Evolutionary conservation across 2,113 vertebrate genomes (phyloP), one percentile per base, ranked within the genome.

Genomic region (Coptodon rendalli): DNA sequence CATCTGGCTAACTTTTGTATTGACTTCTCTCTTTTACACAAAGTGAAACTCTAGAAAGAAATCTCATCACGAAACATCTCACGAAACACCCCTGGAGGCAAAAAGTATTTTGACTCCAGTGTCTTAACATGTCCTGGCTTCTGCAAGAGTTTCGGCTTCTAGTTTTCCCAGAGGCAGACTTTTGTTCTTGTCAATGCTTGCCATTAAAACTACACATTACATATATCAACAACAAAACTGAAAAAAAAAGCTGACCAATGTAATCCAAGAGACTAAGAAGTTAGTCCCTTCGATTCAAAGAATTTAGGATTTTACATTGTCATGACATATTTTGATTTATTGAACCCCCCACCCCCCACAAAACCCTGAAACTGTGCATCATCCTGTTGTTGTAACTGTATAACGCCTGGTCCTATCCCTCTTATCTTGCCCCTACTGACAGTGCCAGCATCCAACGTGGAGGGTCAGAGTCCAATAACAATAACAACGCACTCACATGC

Each of bases 381-480:
- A 2, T 22, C 59, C 14, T 53, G 5, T 59, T 36, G 38, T 80
- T 89, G 13, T 63, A 17, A 91, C 59, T 54, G 31, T 59, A 31
- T 48, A 40, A 53, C 7, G 45, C 43, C 71, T 27, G 68, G 36
- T 56, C 87, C 73, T 90, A 79, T 76, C 61, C 61, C 43, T 34
- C 14, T 81, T 90, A 84, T 56, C 38, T 53, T 59, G 8, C 8
- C 59, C 71, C 80, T 43, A 2, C 6, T 88, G 50, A 92, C 34
- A 12, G 43, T 24, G 63, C 80, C 85, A 87, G 82, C 79, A 56
- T 93, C 93, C 95, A 96, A 85, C 96, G 94, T 96, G 96, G 95
- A 95, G 94, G 95, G 54, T 82, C 95, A 96, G 91, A 96, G 96
- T 96, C 95, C 95, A 92, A 6, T 86, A 89, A 91, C 92, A 94